A percentile compares a stretch with the other conserved stretches of the same genome.
phyloP scores from a whole-genome alignment of 2,797 vertebrate genomes.

The Anas capensis region DNA sequence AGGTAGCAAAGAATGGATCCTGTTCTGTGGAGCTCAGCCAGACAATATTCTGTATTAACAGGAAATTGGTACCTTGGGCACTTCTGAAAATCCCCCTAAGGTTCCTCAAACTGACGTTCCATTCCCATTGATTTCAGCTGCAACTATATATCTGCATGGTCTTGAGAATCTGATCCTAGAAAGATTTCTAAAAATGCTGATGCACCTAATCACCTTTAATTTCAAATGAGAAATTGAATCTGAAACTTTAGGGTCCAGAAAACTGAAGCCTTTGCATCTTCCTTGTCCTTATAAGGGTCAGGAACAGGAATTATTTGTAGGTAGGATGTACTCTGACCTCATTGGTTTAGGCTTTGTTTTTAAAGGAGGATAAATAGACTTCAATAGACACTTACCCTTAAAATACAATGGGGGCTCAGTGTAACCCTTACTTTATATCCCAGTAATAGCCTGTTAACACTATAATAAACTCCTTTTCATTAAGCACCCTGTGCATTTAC shows the following conservation, averaged over 20 bases:
- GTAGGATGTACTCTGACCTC: not conserved
- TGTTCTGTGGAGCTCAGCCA: not conserved
- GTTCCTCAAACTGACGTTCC: not conserved
- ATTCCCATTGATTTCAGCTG: not conserved
- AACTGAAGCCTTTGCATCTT: not conserved
- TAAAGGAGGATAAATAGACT: not conserved
- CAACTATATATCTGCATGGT: not conserved
- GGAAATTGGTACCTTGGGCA: not conserved
- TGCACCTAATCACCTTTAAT: not conserved
- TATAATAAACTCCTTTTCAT: not conserved
- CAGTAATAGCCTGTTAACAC: not conserved
- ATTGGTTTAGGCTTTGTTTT: not conserved
- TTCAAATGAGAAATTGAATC: not conserved
- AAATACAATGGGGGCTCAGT: not conserved
- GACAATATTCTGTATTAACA: not conserved
- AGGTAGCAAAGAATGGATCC: not conserved
- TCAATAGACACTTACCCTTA: not conserved
- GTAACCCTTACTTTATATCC: not conserved
- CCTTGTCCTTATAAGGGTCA: not conserved
- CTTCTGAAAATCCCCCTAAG: not conserved
- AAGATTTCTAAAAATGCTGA: not conserved
- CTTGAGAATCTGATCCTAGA: fast-evolving
- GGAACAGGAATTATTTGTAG: not conserved
- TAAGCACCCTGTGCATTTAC: not conserved
- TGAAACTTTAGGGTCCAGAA: not conserved